A percentile compares a stretch with the other conserved stretches of the same genome.
Evolutionary conservation across 1,140 invertebrate species (phyloP).

Genomic region (Trissolcus basalis): DNA sequence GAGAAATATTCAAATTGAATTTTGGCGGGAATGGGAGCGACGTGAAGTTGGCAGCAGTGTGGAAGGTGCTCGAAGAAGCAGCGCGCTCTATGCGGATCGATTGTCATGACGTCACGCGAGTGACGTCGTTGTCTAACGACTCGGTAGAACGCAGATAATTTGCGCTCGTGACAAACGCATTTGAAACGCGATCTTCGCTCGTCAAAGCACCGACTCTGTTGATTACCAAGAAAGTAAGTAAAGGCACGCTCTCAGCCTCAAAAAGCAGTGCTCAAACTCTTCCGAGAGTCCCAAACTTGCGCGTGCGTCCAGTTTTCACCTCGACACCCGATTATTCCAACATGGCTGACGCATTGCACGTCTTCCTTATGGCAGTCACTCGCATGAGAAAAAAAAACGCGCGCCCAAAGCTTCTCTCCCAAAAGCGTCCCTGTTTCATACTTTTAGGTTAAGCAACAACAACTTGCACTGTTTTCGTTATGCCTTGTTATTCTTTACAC

Average conservation of each 20-base stretch:
- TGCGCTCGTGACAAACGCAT: constrained; percentile 11
- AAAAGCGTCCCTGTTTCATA: background rate
- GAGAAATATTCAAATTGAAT: background rate
- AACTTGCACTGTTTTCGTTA: background rate
- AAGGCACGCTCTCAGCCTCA: background rate
- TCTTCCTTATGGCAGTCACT: constrained; percentile 9
- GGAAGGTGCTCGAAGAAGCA: constrained; percentile 3
- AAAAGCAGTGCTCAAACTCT: background rate
- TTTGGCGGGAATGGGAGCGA: background rate
- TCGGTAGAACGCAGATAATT: constrained; percentile 14
- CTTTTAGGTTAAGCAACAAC: constrained; percentile 2
- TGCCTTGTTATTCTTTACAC: background rate
- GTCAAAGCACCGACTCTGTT: background rate
- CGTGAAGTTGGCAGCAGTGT: background rate
- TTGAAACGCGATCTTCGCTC: background rate
- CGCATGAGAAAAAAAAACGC: constrained; percentile 1
- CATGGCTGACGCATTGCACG: constrained; percentile 13
- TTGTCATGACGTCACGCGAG: constrained; percentile 23
- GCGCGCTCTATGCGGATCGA: constrained; percentile 10
- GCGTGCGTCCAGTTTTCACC: constrained; percentile 17
- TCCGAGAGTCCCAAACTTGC: background rate
- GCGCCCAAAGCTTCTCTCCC: background rate
- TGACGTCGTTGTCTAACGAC: constrained; percentile 34
- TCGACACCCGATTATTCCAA: constrained; percentile 5
- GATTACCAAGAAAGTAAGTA: constrained; percentile 14